Evolutionary conservation across 2,888 invertebrate genomes (phyloP), one percentile per base, ranked within the genome.

Genomic region (Polietes domitor): DNA sequence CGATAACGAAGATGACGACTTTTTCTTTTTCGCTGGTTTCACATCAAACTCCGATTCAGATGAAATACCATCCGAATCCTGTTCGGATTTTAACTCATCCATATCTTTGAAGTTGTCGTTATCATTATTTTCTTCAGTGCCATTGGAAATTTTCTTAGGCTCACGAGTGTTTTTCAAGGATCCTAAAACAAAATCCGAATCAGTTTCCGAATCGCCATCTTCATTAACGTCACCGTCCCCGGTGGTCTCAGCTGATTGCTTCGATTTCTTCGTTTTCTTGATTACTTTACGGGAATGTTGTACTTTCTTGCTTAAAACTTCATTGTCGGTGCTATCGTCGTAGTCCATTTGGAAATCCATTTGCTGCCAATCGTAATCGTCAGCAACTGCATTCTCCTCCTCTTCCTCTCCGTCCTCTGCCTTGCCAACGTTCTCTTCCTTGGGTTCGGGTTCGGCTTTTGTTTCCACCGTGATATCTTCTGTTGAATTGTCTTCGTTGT

Each of bases 301-400:
- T 28, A 58, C 32, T 53, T 63, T 80, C 7, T 77, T 73, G 53
- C 61, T 77, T 65, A 84, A 47, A 43, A 76, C 63, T 72, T 83
- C 82, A 37, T 83, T 81, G 10, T 80, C 76, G 6, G 78, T 78
- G n/a, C 73, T 65, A 50, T 77, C 32, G 41, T 82, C 43, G 32
- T 79, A 63, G 37, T 77, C 72, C 32, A 32, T 63, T 21, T 58
- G 58, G 15, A 77, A 76, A 37, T 78, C 50, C 15, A 68, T 26
- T 58, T 58, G 24, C 15, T 63, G 77, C 50, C 65, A 70, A 43
- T 80, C 76, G 2, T 58, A 53, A 19, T 82, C 76, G 47, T 58
- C 58, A 7, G 19, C 15, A 9, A 21, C 43, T 1, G 28, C 28
- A 21, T 26, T 24, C 41, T 70, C 24, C 0, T 21, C 21, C 2